Percentiles rank a stretch among this genome's conserved stretches.
phyloP scores from a whole-genome alignment of 2,113 vertebrate genomes.

The Nothoprocta perdicaria region DNA sequence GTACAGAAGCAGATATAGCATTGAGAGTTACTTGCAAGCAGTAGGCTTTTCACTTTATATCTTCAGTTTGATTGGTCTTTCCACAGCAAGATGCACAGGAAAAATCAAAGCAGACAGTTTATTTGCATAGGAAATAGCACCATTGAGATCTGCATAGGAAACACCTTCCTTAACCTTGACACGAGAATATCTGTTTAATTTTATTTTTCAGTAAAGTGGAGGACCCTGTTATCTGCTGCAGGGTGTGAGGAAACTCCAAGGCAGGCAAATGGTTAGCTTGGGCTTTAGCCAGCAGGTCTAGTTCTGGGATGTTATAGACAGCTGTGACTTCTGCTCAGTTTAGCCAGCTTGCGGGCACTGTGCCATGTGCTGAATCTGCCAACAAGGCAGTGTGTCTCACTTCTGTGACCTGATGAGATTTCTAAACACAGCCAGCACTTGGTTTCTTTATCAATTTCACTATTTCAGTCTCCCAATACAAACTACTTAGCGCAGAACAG shows the following conservation, averaged over 20 bases:
- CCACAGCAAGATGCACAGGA: slow-evolving; percentile 8
- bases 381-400: background rate
- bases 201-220: slow-evolving; percentile 18
- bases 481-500: background rate
- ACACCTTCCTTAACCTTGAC: slow-evolving; percentile 21
- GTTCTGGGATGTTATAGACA: background rate
- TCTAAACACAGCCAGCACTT: background rate
- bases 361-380: background rate
- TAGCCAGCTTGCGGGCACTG: slow-evolving; percentile 4
- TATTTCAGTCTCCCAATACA: background rate
- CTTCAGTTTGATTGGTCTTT: slow-evolving; percentile 28
- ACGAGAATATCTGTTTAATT: slow-evolving; percentile 11
- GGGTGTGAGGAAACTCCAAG: background rate
- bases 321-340: slow-evolving; percentile 11
- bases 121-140: slow-evolving; percentile 59
- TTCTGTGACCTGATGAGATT: background rate
- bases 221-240: background rate
- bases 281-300: background rate
- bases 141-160: slow-evolving; percentile 26
- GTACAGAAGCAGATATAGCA: background rate
- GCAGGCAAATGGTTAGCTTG: background rate
- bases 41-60: background rate
- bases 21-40: background rate
- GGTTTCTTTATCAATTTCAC: background rate
- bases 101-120: slow-evolving; percentile 61